phyloP scores from a whole-genome alignment of 2,797 vertebrate species.

The Tenualosa ilisha region DNA sequence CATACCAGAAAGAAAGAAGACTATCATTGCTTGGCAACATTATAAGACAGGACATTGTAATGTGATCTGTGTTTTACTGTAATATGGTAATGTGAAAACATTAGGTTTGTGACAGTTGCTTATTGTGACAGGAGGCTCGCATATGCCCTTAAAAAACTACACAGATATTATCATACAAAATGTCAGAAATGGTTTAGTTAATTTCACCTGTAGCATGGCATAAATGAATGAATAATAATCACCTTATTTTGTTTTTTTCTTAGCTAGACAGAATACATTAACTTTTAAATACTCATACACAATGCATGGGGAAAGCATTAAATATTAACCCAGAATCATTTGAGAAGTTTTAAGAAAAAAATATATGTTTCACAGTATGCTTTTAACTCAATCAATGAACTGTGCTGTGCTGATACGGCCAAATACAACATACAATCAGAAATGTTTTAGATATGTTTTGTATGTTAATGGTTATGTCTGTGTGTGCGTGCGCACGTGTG shows the following conservation, averaged over 20 bases:
- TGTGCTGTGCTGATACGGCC: neutral
- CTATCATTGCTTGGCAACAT: neutral
- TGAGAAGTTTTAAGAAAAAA: slow-evolving; percentile 31
- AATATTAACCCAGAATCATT: slow-evolving; percentile 49
- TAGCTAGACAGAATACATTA: slow-evolving; percentile 48
- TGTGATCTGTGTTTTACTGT: neutral
- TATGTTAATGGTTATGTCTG: no score
- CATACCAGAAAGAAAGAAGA: neutral
- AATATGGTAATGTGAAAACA: neutral
- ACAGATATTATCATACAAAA: neutral
- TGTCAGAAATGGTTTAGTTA: neutral
- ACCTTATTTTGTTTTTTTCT: neutral
- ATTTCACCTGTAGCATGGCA: neutral
- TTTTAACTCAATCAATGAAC: neutral
- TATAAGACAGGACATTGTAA: neutral
- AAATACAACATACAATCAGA: neutral
- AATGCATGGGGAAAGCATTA: slow-evolving; percentile 49
- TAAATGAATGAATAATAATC: neutral
- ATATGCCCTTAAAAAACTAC: neutral
- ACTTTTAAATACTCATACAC: slow-evolving; percentile 54
- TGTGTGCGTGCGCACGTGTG: neutral
- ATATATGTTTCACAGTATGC: slow-evolving; percentile 13
- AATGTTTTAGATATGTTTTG: neutral
- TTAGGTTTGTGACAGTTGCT: neutral
- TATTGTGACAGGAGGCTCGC: no score